phyloP scores from a whole-genome alignment of 2,888 invertebrate species.

The Athalia cordata region DNA sequence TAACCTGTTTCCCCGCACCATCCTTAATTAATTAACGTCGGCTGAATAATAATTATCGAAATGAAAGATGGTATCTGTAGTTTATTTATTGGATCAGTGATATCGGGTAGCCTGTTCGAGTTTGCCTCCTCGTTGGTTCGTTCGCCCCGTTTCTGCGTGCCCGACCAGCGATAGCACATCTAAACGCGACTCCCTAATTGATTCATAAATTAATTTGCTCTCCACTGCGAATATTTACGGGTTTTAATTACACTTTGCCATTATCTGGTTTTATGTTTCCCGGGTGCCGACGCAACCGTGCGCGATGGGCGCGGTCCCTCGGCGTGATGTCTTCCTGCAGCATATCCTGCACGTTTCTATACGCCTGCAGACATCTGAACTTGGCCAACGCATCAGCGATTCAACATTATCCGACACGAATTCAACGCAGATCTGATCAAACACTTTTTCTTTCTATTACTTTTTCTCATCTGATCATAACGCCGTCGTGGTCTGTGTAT shows the following conservation, averaged over 20 bases:
- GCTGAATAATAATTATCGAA: slow-evolving; percentile 70
- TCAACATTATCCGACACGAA: slow-evolving; percentile 10
- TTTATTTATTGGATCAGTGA: slow-evolving; percentile 66
- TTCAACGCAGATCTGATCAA: neutral
- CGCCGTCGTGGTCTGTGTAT: too few relatives aligned
- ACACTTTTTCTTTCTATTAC: slow-evolving; percentile 2
- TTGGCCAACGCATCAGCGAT: neutral
- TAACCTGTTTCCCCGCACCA: slow-evolving; percentile 44
- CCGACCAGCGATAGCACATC: slow-evolving; percentile 59
- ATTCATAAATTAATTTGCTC: slow-evolving; percentile 67
- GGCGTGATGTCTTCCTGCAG: slow-evolving; percentile 36
- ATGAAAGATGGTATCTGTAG: slow-evolving; percentile 69
- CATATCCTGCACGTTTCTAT: neutral
- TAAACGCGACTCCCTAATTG: slow-evolving; percentile 64
- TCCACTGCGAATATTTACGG: slow-evolving; percentile 53
- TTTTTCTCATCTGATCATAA: neutral
- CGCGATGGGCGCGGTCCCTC: slow-evolving; percentile 18
- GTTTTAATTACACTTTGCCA: slow-evolving; percentile 54
- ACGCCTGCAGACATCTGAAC: too few relatives aligned
- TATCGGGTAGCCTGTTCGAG: slow-evolving; percentile 55
- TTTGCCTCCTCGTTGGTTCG: slow-evolving; percentile 46
- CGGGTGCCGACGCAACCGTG: slow-evolving; percentile 19
- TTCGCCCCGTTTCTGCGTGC: slow-evolving; percentile 47
- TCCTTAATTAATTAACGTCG: slow-evolving; percentile 71
- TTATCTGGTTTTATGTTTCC: slow-evolving; percentile 42